phyloP scores from a whole-genome alignment of 2,797 vertebrate species.

The Crenuchus spilurus region DNA sequence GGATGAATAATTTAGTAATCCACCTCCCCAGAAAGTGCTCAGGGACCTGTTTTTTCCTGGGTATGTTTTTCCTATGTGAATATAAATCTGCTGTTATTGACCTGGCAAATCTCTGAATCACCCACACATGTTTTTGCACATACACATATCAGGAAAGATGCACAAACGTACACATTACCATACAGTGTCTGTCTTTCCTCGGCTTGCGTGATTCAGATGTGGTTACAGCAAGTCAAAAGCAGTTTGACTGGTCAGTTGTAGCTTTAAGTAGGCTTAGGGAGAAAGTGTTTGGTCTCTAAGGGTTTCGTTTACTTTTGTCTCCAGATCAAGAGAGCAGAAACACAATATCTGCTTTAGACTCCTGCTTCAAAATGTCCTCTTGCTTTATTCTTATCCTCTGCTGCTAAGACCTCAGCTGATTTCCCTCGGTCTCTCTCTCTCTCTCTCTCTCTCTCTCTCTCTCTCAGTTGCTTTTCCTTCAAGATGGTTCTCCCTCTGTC shows the following conservation, averaged over 20 bases:
- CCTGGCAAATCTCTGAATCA: constrained; percentile 31
- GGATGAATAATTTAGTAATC: constrained; percentile 26
- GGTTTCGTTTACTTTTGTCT: constrained; percentile 35
- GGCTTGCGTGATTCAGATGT: not conserved
- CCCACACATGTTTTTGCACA: constrained; percentile 36
- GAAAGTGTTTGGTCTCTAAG: constrained; percentile 19
- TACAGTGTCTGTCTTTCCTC: not conserved
- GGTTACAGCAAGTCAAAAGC: constrained; percentile 6
- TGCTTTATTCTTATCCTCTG: not conserved
- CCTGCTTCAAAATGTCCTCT: constrained; percentile 11
- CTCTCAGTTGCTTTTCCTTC: not conserved
- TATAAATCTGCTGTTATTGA: constrained; percentile 34
- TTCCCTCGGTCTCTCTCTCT: constrained; percentile 35
- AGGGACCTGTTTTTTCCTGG: not conserved
- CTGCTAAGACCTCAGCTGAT: not conserved
- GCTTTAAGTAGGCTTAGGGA: constrained; percentile 1
- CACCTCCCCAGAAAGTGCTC: constrained; percentile 21
- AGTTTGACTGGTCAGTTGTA: constrained; percentile 22
- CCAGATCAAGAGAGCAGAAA: constrained; percentile 33
- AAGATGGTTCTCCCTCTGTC: not conserved
- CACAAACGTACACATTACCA: not conserved
- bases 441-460: not conserved
- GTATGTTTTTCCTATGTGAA: constrained; percentile 14
- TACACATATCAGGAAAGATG: constrained; percentile 36
- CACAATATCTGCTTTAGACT: constrained; percentile 9